A percentile compares a stretch with the other conserved stretches of the same genome.
These are phyloP conservation scores for Smutsia gigantea DNA, from an alignment of 2,797 vertebrate species.

Conservation along the genomic window DNA sequence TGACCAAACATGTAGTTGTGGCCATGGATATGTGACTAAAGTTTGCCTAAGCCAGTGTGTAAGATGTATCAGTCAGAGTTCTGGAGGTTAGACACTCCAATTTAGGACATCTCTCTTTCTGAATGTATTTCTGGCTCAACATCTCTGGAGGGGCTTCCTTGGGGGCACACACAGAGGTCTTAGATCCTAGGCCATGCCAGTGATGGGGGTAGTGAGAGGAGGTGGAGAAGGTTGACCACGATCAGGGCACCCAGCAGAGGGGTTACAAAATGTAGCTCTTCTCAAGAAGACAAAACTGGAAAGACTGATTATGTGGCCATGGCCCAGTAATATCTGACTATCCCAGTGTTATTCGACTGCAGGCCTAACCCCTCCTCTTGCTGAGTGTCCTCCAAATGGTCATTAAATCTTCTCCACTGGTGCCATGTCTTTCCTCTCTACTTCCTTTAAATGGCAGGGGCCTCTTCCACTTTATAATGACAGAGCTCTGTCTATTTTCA, in stretches of 20 bases:
- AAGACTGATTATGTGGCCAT: background rate
- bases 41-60: background rate
- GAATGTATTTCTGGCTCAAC: background rate
- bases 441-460: background rate
- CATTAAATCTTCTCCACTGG: background rate
- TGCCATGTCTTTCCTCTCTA: background rate
- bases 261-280: background rate
- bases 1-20: background rate
- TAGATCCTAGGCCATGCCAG: background rate
- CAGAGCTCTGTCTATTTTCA: background rate
- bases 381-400: background rate
- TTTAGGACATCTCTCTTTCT: background rate
- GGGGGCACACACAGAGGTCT: background rate
- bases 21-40: background rate
- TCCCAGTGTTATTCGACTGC: background rate
- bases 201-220: background rate
- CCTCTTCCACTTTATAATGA: background rate
- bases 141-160: background rate
- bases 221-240: background rate
- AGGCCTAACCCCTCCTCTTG: background rate
- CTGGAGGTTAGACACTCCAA: background rate
- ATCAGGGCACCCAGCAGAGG: background rate
- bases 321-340: background rate
- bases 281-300: background rate
- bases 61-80: background rate